Percentiles rank a stretch among this genome's conserved stretches.
These are phyloP conservation scores for Drosophila bifasciata DNA, from an alignment of 1,140 invertebrate genomes.

Conservation along the genomic window DNA sequence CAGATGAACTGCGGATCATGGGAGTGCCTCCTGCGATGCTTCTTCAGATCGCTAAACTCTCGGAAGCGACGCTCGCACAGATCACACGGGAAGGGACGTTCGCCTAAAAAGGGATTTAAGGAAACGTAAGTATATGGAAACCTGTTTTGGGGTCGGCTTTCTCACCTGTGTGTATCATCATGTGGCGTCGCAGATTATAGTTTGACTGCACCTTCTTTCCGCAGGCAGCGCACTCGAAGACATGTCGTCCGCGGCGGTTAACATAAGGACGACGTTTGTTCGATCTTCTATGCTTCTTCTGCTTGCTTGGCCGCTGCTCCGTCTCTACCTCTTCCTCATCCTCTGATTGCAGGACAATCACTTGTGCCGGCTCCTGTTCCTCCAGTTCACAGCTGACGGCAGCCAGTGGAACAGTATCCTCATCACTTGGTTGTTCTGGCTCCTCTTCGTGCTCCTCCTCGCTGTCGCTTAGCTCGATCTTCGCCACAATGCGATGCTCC, in stretches of 20 bases:
- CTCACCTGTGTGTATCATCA: slow-evolving; percentile 83
- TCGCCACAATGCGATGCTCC: slow-evolving; percentile 59
- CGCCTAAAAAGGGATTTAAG: slow-evolving; percentile 47
- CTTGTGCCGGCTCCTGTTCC: slow-evolving; percentile 9
- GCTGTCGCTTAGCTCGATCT: slow-evolving; percentile 72
- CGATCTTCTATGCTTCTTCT: slow-evolving; percentile 19
- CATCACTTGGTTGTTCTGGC: slow-evolving; percentile 15
- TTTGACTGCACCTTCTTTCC: slow-evolving; percentile 82
- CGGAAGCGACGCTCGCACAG: slow-evolving; percentile 87
- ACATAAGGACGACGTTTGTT: slow-evolving; percentile 44
- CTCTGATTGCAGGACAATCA: slow-evolving; percentile 45
- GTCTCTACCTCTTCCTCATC: slow-evolving; percentile 40
- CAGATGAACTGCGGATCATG: slow-evolving; percentile 87
- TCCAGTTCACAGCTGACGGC: slow-evolving; percentile 57
- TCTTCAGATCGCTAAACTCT: slow-evolving; percentile 85
- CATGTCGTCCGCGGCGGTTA: slow-evolving; percentile 60
- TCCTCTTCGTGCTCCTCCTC: slow-evolving; percentile 46
- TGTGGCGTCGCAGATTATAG: slow-evolving; percentile 78
- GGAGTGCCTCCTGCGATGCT: slow-evolving; percentile 85
- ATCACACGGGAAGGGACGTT: slow-evolving; percentile 83
- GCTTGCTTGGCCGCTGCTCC: neutral
- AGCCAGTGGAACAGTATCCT: slow-evolving; percentile 37
- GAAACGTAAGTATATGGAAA: too few species aligned
- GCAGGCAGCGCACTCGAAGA: slow-evolving; percentile 73
- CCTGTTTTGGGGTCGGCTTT: too few species aligned